Evolutionary conservation across 2,888 invertebrate species (phyloP), one percentile per base, ranked within the genome.

Genomic region (Gastracanthus pulcherrimus): DNA sequence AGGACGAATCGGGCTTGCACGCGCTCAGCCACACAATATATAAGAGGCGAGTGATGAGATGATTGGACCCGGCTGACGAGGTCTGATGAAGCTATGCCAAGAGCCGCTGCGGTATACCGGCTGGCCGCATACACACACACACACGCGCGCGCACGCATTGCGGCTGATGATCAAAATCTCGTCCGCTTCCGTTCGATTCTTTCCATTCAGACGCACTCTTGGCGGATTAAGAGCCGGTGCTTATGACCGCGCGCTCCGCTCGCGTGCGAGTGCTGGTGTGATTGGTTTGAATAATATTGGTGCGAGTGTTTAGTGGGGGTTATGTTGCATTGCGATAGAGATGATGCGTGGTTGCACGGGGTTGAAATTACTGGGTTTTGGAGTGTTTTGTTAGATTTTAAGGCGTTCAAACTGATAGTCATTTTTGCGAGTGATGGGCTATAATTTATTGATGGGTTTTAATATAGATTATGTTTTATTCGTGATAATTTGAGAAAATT

Each of bases 61-160:
- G 91, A 91, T 91, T 91, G 91, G 87, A 80, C 84, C 80, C 84
- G 85, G 86, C 86, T 90, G 89, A 91, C 89, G 89, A 89, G 89
- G 87, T 87, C 87, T 89, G 90, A 91, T 91, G 87, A 87, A 88
- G 87, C 86, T 85, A n/a, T n/a, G 84, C 86, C 86, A 84, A 84
- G 85, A 84, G 83, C 80, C 81, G 83, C 77, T 36, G n/a, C 6
- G 34, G 19, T 38, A n/a, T n/a, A n/a, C n/a, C n/a, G n/a, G 9
- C 55, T 19, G 55, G 26, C 26, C 55, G n/a, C 26, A 26, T 23
- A 36, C 11, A 66, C 38, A 66, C 66, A 0, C 9, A 29, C 23
- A 31, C n/a, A 48, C 41, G 3, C n/a, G n/a, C 16, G 4, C 45
- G 31, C 60, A 26, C 51, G n/a, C 67, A 70, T 72, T 69, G 76